Base-by-base conservation (phyloP, 2,797 vertebrate genomes). In the Menidia menidia region DNA sequence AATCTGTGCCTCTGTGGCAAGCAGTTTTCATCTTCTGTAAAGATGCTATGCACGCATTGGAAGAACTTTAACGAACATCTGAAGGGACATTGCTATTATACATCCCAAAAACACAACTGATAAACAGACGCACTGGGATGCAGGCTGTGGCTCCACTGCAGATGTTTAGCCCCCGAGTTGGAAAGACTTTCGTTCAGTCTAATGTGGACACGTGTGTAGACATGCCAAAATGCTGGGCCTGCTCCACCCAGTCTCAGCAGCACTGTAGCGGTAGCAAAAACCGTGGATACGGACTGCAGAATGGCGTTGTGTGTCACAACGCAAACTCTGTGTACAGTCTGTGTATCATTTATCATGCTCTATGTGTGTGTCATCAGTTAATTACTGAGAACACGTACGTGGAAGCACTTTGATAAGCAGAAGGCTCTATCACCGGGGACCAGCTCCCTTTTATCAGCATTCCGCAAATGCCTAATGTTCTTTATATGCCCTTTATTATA, bases 401-500 rank as follows among this genome's bases (percentile, higher is more conserved):
- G 12, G 19, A 6, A 51, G 9, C 14, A 48, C 47, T 57, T 6
- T 52, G 43, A 48, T 78, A 55, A 80, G 39, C 52, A 7, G 35
- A 39, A 47, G 30, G 41, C 63, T 19, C 3, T 42, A 32, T 59
- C 51, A 39, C 2, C 5, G 0, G 8, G 1, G 58, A 19, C 43
- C 59, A 45, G 51, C 43, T 15, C 25, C 4, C 55, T 25, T 70
- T 67, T 71, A 72, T 84, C 73, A 67, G 54, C 60, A 55, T 30
- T 50, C 4, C 50, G 41, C 83, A 62, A 51, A 55, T 33, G 19
- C 66, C 44, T 48, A 60, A 19, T 55, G 70, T 9, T 61, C 45
- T 55, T 18, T 67, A 61, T 77, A 60, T 79, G 59, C 51, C n/a
- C n/a, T n/a, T n/a, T n/a, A n/a, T n/a, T n/a, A 39, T 56, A 73